These are phyloP conservation scores for Nymphalis polychloros DNA, from an alignment of 2,888 invertebrate species.

Conservation along the genomic window DNA sequence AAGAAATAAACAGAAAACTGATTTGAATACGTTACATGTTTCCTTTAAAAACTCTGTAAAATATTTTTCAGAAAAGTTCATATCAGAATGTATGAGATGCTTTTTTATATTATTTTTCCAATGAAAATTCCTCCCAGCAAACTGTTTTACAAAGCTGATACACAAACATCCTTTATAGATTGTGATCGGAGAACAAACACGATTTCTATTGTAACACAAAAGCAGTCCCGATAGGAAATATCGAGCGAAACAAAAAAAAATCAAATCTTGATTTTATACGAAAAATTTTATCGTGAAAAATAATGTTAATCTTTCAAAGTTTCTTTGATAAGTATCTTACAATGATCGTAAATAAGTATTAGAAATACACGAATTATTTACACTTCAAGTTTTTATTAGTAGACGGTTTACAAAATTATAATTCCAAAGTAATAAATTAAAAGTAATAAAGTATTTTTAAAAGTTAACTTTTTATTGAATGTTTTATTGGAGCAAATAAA, in stretches of 20 bases:
- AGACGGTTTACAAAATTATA: too few species aligned
- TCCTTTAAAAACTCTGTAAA: not conserved
- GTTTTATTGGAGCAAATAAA: too few species aligned
- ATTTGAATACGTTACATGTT: not conserved
- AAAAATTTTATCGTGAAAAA: conserved; percentile 18
- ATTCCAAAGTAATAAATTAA: too few species aligned
- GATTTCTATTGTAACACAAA: conserved; percentile 25
- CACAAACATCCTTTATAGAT: conserved; percentile 28
- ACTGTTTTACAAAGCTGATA: conserved; percentile 12
- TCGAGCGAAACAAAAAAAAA: conserved; percentile 23
- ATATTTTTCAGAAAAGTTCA: not conserved
- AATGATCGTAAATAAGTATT: too few species aligned
- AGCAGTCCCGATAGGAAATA: conserved; percentile 19
- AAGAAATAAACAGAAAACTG: too few species aligned
- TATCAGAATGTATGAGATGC: not conserved
- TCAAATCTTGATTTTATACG: conserved; percentile 18
- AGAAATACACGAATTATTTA: too few species aligned
- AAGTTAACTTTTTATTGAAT: too few species aligned
- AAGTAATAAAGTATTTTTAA: too few species aligned
- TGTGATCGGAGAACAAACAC: conserved; percentile 31
- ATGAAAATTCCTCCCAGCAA: conserved; percentile 11
- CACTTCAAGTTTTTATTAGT: too few species aligned
- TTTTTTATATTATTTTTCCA: conserved; percentile 6
- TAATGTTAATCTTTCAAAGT: conserved; percentile 6
- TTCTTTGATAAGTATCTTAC: not conserved